Base-by-base conservation (phyloP, 1,140 invertebrate genomes). In the Bathynomus jamesi region DNA sequence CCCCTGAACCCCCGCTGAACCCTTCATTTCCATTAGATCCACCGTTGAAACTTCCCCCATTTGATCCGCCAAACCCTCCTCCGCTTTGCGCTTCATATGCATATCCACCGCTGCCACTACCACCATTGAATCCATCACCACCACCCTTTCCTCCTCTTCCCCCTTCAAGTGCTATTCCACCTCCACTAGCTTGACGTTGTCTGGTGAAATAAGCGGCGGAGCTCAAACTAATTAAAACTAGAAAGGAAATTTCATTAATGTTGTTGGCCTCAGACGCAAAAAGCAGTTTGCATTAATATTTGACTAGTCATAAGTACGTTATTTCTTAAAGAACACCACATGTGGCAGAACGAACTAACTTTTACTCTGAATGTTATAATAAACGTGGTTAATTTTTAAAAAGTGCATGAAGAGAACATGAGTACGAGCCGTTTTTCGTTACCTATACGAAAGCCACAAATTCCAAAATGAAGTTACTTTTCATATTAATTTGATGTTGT, bases 51-150 rank as follows among this genome's bases (percentile, higher is more conserved):
- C 61, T 64, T 25, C 31, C 46, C 17, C 69, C 61, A 64, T 65
- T 61, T 32, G 61, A 28, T 64, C 63, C 70, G 17, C 62, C 40
- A 13, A 32, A 24, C 17, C 64, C 70, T 11, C 40, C 63, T 30
- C 69, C 28, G 21, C 27, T 21, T 29, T 24, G 29, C 60, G 28
- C 21, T 29, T 30, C 21, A n/a, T 61, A 65, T 27, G 28, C 17
- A 25, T 30, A 25, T 60, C 29, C 25, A 25, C 65, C 70, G 60
- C 25, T 28, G n/a, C 70, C 61, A 8, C 53, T 61, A 25, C 68
- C 60, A 29, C 62, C 27, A 63, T 24, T 7, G 17, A 1, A 1
- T 2, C 28, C 24, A 27, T 28, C 17, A 1, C 62, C 62, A 63
- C 27, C 24, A 24, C 62, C 62, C 17, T 28, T 28, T 27, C 2